Evolutionary conservation across 2,797 vertebrate species (phyloP), one percentile per base, ranked within the genome.

Genomic region (Gymnothorax reevesii): DNA sequence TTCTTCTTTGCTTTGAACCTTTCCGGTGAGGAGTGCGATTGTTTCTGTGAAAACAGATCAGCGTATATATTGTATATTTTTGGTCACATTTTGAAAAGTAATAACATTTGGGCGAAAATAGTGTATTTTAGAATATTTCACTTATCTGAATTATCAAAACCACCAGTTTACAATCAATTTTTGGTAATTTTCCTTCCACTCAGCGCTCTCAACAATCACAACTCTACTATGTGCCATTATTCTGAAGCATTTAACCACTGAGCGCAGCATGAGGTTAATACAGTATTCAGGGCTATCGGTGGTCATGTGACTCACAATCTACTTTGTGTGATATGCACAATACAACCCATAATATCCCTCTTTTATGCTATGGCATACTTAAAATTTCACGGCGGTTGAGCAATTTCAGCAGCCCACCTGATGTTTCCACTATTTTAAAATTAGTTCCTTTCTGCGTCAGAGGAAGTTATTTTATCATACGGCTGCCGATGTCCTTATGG

Each of bases 331-430:
- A 13, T 54, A 20, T 79, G 42, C 54, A 9, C 6, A 52, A 54
- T 54, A 54, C 15, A 33, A 49, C 15, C 5, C 49, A 3, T 54
- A 79, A 54, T 79, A 79, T 6, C 13, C 33, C 54, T 52, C 33
- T 22, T n/a, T 42, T 33, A 5, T 13, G 15, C 77, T 13, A 4
- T 8, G 10, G 77, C 52, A 12, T 55, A 55, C 52, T 55, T 54
- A 54, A 22, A 52, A n/a, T 22, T 4, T 52, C 52, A n/a, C 4
- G 17, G 75, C 8, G 22, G 17, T 15, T 54, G 52, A 80, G 20
- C 55, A n/a, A 54, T 80, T 80, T 80, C 52, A 55, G 52, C 7
- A n/a, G 22, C 77, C 77, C 3, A 77, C 77, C 77, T 80, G 77
- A 9, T 52, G n/a, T 80, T 80, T n/a, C 7, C 9, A 7, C 57